These are phyloP conservation scores for Papilio aristodemus DNA, from an alignment of 1,140 invertebrate species.

Conservation along the genomic window DNA sequence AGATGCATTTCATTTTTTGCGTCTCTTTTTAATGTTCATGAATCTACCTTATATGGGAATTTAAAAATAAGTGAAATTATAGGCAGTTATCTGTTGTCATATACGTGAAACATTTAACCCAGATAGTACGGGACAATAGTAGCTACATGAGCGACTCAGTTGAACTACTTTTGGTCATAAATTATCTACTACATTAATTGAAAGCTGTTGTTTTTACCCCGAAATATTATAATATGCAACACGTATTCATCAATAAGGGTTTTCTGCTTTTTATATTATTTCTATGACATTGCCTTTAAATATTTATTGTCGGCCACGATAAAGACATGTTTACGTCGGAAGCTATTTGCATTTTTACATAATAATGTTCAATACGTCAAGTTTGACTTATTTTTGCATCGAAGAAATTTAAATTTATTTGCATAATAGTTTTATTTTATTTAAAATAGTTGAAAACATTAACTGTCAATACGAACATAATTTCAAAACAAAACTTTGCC, in stretches of 20 bases:
- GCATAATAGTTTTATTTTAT: neutral
- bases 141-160: too few relatives aligned
- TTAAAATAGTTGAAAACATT: neutral
- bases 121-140: too few relatives aligned
- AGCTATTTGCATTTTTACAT: constrained; percentile 24
- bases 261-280: neutral
- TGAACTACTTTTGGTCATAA: too few relatives aligned
- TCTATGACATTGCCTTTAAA: neutral
- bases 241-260: neutral
- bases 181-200: neutral
- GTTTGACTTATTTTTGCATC: neutral
- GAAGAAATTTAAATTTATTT: neutral
- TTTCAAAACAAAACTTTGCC: neutral
- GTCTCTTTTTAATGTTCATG: neutral
- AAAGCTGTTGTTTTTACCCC: neutral
- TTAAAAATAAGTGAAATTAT: neutral
- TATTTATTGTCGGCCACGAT: constrained; percentile 9
- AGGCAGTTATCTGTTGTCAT: neutral
- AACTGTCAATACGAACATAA: neutral
- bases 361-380: constrained; percentile 13
- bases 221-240: neutral
- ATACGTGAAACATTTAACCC: neutral
- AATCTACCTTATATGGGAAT: neutral
- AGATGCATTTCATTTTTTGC: constrained; percentile 11
- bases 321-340: constrained; percentile 12